These are phyloP conservation scores for Ichneumoninae sp. DNA, from an alignment of 2,888 invertebrate species.

Conservation along the genomic window DNA sequence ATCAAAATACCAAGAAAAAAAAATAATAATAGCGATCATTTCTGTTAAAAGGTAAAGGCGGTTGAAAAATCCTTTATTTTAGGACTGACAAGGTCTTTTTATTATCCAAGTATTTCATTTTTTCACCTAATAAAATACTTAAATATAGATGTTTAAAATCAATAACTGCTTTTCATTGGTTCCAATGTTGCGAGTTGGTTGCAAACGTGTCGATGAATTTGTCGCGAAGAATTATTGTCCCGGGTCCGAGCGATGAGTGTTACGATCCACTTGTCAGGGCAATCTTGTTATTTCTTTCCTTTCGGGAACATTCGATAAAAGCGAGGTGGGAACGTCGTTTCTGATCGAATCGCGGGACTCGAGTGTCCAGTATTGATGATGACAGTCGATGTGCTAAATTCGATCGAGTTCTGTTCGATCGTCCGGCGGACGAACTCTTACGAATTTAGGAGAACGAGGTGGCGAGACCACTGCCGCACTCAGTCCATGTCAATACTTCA, in stretches of 20 bases:
- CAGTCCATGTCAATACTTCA: constrained; percentile 53
- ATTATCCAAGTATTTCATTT: too few species aligned
- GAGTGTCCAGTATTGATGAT: constrained; percentile 32
- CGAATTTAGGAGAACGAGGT: constrained; percentile 45
- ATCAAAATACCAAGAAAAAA: too few species aligned
- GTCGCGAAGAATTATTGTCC: constrained; percentile 15
- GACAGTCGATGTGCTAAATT: constrained; percentile 58
- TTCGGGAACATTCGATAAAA: constrained; percentile 43
- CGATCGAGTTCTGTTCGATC: constrained; percentile 40
- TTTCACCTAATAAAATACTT: background rate
- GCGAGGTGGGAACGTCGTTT: constrained; percentile 33
- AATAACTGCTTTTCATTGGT: background rate
- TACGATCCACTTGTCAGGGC: constrained; percentile 5
- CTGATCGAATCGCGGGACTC: constrained; percentile 48
- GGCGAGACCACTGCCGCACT: constrained; percentile 28
- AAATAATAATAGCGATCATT: too few species aligned
- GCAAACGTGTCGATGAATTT: background rate
- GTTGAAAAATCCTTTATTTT: too few species aligned
- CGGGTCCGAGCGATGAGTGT: background rate
- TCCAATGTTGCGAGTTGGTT: background rate
- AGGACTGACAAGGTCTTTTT: too few species aligned
- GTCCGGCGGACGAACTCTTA: constrained; percentile 24
- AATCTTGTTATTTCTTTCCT: constrained; percentile 51
- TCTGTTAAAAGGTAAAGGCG: too few species aligned
- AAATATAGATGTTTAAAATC: background rate